phyloP scores from a whole-genome alignment of 2,888 invertebrate species.

The Sesia apiformis region DNA sequence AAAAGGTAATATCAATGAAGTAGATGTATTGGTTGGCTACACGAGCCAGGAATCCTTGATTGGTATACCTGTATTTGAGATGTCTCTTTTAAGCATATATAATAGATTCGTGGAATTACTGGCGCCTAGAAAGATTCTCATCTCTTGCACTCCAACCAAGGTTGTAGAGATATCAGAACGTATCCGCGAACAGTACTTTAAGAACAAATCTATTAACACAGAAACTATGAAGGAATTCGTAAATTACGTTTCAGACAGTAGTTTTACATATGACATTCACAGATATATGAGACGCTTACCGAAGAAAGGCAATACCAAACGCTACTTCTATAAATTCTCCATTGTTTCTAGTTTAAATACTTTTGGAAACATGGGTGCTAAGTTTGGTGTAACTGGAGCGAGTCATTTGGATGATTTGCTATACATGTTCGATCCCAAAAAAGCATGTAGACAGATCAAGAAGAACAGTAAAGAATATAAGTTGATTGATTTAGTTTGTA shows the following conservation, averaged over 20 bases:
- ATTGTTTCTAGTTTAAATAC: conserved; percentile 7
- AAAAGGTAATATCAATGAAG: conserved; percentile 44
- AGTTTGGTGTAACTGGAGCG: conserved; percentile 9
- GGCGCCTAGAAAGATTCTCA: conserved; percentile 13
- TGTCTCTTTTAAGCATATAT: conserved; percentile 10
- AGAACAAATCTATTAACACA: conserved; percentile 11
- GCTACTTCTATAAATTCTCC: conserved; percentile 10
- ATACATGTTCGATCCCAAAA: conserved; percentile 13
- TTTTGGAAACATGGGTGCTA: conserved; percentile 3
- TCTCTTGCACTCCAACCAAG: conserved; percentile 9
- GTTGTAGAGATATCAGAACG: conserved; percentile 16
- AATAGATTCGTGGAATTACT: conserved; percentile 17
- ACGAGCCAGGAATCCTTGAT: conserved; percentile 77
- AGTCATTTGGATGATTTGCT: conserved; percentile 14
- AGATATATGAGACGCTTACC: conserved; percentile 16
- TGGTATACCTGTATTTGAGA: background rate
- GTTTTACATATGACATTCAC: conserved; percentile 18
- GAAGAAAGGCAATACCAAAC: conserved; percentile 5
- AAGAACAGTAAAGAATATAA: conserved; percentile 8
- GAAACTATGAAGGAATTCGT: conserved; percentile 17
- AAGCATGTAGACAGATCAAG: conserved; percentile 5
- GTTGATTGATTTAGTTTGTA: conserved; percentile 9
- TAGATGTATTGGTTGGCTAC: conserved; percentile 79
- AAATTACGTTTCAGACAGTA: conserved; percentile 13
- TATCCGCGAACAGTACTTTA: conserved; percentile 20